These are phyloP conservation scores for Thymelicus acteon DNA, from an alignment of 2,888 invertebrate genomes.

Conservation along the genomic window DNA sequence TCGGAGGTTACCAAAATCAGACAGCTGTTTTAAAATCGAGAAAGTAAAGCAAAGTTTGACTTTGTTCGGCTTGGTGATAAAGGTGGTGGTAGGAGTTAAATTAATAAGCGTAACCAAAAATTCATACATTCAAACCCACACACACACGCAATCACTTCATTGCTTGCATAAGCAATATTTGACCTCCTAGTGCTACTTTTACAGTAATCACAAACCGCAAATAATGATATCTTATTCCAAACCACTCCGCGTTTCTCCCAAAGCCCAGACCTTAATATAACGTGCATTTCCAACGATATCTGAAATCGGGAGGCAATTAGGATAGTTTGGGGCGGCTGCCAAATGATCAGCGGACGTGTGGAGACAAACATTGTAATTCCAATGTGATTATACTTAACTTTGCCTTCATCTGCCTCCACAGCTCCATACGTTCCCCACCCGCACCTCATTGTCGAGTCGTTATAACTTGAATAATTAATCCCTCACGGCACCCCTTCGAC, in stretches of 20 bases:
- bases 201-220: no score
- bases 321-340: slow-evolving; percentile 72
- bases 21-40: no score
- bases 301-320: slow-evolving; percentile 71
- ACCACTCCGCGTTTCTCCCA: slow-evolving; percentile 1
- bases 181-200: no score
- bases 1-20: no score
- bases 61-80: no score
- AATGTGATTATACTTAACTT: slow-evolving; percentile 29
- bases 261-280: slow-evolving; percentile 5
- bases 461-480: slow-evolving; percentile 13
- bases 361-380: slow-evolving; percentile 35
- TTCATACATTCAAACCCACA: not conserved
- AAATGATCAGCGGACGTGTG: slow-evolving; percentile 63
- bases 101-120: no score
- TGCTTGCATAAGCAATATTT: no score
- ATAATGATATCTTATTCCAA: not conserved
- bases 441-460: slow-evolving; percentile 20
- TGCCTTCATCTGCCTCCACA: not conserved
- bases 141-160: not conserved
- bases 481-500: not conserved
- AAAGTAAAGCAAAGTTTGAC: no score
- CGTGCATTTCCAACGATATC: slow-evolving; percentile 56
- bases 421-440: slow-evolving; percentile 25
- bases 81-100: no score